A percentile compares a stretch with the other conserved stretches of the same genome.
Evolutionary conservation across 2,888 invertebrate genomes (phyloP).

Genomic region (Aspidapion aeneum): DNA sequence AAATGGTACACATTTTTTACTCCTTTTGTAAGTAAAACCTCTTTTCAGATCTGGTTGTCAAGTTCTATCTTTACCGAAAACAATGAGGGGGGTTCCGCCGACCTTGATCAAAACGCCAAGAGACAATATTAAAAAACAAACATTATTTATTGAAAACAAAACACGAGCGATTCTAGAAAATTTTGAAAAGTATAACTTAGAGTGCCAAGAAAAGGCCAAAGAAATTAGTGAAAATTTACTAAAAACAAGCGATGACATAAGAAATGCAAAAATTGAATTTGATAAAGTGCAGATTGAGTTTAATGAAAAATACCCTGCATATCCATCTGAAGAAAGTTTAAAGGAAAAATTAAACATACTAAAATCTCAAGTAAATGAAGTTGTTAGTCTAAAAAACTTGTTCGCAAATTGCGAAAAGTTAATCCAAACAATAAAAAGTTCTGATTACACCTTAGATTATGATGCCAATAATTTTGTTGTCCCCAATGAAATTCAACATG

Average conservation of each 20-base stretch:
- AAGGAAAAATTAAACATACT: conserved; percentile 28
- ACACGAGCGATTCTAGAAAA: conserved; percentile 22
- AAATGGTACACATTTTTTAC: too few relatives aligned
- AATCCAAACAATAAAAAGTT: conserved; percentile 27
- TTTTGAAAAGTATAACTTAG: conserved; percentile 27
- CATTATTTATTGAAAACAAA: conserved; percentile 26
- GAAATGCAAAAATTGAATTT: conserved; percentile 21
- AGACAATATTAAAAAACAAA: conserved; percentile 28
- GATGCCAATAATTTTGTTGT: conserved; percentile 18
- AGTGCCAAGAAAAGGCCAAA: conserved; percentile 26
- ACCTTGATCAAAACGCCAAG: conserved; percentile 22
- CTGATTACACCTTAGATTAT: conserved; percentile 24
- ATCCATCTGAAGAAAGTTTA: conserved; percentile 23
- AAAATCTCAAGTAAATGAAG: conserved; percentile 23
- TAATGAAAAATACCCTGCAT: conserved; percentile 22
- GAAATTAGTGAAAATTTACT: conserved; percentile 24
- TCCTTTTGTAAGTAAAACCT: too few relatives aligned
- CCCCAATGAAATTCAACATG: conserved; percentile 17
- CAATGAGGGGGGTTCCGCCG: background rate
- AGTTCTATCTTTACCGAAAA: background rate
- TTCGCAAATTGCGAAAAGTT: conserved; percentile 29
- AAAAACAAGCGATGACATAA: conserved; percentile 25
- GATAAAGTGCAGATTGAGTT: conserved; percentile 20
- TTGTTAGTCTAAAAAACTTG: conserved; percentile 25
- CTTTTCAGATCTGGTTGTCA: background rate